phyloP scores from a whole-genome alignment of 2,113 vertebrate species.

The Bujurquina vittata region DNA sequence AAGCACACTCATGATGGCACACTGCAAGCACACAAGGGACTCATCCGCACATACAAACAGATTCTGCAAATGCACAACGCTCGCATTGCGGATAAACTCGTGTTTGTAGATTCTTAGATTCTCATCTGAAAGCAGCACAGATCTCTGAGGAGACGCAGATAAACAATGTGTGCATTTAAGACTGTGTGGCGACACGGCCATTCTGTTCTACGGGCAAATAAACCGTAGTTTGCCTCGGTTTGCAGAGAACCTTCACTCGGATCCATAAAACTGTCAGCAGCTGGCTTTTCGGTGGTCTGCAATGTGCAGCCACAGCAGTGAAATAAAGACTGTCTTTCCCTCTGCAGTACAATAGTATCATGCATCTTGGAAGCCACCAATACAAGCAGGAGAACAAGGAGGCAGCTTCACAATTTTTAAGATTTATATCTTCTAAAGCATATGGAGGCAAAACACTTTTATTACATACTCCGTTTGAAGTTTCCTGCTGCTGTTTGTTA shows the following conservation, averaged over 20 bases:
- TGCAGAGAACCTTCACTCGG: slow-evolving; percentile 35
- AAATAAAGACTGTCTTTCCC: slow-evolving; percentile 45
- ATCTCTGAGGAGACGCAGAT: slow-evolving; percentile 35
- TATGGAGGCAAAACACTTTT: slow-evolving; percentile 29
- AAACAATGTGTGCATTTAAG: slow-evolving; percentile 47
- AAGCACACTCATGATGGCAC: not conserved
- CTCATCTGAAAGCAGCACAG: not conserved
- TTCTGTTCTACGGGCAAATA: slow-evolving; percentile 45
- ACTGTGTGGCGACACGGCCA: slow-evolving; percentile 41
- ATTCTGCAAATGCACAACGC: not conserved
- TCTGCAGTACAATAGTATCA: slow-evolving; percentile 31
- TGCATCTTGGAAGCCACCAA: slow-evolving; percentile 32
- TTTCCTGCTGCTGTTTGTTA: slow-evolving; percentile 38
- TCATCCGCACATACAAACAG: not conserved
- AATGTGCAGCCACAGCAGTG: slow-evolving; percentile 40
- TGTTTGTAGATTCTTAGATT: slow-evolving; percentile 4
- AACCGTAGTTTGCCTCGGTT: slow-evolving; percentile 41
- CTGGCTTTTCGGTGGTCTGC: slow-evolving; percentile 36
- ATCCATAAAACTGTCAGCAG: slow-evolving; percentile 58
- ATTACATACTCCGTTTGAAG: slow-evolving; percentile 9
- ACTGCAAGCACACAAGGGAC: slow-evolving; percentile 3
- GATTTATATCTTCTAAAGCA: slow-evolving; percentile 15
- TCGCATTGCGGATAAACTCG: not conserved
- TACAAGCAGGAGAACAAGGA: not conserved
- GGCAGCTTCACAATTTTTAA: not conserved